Evolutionary conservation across 2,888 invertebrate genomes (phyloP).

Genomic region (Timema cristinae): DNA sequence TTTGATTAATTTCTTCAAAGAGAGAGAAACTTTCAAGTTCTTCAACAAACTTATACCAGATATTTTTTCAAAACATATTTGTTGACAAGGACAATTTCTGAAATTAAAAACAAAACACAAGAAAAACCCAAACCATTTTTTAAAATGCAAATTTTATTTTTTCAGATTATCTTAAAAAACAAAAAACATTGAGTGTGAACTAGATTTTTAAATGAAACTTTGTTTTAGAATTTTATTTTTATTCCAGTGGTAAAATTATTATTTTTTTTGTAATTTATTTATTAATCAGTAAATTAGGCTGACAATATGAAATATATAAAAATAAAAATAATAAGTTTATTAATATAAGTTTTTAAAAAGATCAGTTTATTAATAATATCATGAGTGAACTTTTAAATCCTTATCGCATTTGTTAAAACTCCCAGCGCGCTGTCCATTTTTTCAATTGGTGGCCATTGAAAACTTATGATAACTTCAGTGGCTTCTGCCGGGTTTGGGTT

Average conservation of each 20-base stretch:
- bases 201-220: too few relatives aligned
- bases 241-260: too few relatives aligned
- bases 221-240: too few relatives aligned
- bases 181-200: too few relatives aligned
- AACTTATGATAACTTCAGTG: slow-evolving; percentile 73
- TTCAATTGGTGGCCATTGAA: slow-evolving; percentile 90
- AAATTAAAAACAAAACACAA: slow-evolving; percentile 36
- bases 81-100: slow-evolving; percentile 86
- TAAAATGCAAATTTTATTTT: too few relatives aligned
- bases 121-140: too few relatives aligned
- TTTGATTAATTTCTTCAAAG: slow-evolving; percentile 89
- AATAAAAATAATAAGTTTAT: too few relatives aligned
- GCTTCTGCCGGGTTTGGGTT: slow-evolving; percentile 64
- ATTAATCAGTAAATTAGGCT: too few relatives aligned
- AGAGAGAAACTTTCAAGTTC: slow-evolving; percentile 76
- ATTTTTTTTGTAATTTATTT: too few relatives aligned
- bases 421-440: slow-evolving; percentile 88
- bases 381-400: neutral
- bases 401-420: slow-evolving; percentile 71
- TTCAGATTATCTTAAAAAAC: too few relatives aligned
- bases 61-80: slow-evolving; percentile 91
- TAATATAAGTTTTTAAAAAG: too few relatives aligned
- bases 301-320: too few relatives aligned
- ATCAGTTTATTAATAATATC: neutral
- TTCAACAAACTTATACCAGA: slow-evolving; percentile 76